phyloP scores from a whole-genome alignment of 2,888 invertebrate species.

The Zaprionus obscuricornis region DNA sequence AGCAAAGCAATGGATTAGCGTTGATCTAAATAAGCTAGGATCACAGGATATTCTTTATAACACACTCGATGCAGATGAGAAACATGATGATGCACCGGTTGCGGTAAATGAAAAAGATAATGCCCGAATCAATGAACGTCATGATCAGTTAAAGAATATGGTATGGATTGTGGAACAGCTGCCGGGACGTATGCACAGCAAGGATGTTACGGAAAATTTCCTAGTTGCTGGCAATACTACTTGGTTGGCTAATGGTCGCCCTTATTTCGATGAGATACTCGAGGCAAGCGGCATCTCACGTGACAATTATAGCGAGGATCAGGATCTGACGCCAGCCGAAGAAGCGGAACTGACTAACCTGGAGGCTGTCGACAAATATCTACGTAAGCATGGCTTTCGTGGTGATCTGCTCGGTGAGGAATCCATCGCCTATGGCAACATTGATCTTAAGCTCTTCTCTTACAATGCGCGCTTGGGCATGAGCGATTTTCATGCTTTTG shows the following conservation, averaged over 20 bases:
- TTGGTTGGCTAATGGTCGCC: constrained; percentile 86
- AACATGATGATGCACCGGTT: constrained; percentile 70
- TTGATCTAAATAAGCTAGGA: constrained; percentile 87
- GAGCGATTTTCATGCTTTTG: constrained; percentile 82
- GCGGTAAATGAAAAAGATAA: constrained; percentile 65
- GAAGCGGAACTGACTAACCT: constrained; percentile 77
- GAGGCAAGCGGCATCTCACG: constrained; percentile 74
- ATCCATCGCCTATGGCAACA: constrained; percentile 83
- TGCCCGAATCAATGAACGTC: constrained; percentile 67
- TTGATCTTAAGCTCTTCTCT: constrained; percentile 82
- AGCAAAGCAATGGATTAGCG: constrained; percentile 93
- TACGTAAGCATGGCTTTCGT: constrained; percentile 81
- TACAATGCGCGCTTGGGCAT: constrained; percentile 79
- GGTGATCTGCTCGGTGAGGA: constrained; percentile 82
- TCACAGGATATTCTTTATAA: constrained; percentile 67
- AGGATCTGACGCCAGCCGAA: constrained; percentile 62
- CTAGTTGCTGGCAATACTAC: constrained; percentile 83
- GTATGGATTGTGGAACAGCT: constrained; percentile 91
- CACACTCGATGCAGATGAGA: constrained; percentile 65
- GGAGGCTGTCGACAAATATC: constrained; percentile 79
- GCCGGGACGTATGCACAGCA: constrained; percentile 85
- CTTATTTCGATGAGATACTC: constrained; percentile 80
- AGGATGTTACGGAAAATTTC: constrained; percentile 88
- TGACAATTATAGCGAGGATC: constrained; percentile 67
- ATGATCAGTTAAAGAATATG: constrained; percentile 82